Base-by-base conservation (phyloP, 2,888 invertebrate genomes). In the Marasmarcha lunaedactyla region DNA sequence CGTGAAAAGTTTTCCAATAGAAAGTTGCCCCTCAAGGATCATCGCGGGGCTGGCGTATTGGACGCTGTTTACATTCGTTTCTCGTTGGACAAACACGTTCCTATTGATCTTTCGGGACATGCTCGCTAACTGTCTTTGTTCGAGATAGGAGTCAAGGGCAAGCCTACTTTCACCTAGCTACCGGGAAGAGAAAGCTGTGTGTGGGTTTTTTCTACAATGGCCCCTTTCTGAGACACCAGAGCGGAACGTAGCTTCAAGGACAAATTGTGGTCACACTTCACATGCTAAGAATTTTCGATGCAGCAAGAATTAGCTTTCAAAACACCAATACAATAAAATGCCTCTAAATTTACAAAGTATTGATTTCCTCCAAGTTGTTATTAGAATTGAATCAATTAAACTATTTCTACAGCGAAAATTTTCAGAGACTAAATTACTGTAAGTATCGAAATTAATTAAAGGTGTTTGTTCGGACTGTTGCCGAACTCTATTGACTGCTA, bases 151-250 rank as follows among this genome's bases (percentile, higher is more conserved):
- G 55, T 64, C 74, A 74, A 74, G 74, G 74, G 69, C 72, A 68
- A 55, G 52, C 42, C 14, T 14, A 34, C 79, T 78, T 78, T 78
- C 79, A 74, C 78, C 73, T 63, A 67, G 61, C 47, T 44, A n/a
- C n/a, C n/a, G n/a, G 54, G 54, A 56, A 69, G 70, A 70, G 78
- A 77, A 77, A 77, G 70, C 64, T 11, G 30, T 30, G n/a, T n/a
- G 30, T 30, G 9, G 10, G 9, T 30, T 30, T 30, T 30, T 30
- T 59, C 63, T 63, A 62, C 51, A 57, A 52, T 54, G 60, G 56
- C 57, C 62, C 48, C 57, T 59, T 62, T 66, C 47, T 45, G 44
- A 42, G 41, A 45, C 47, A 44, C 46, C 44, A 48, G 47, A 51
- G 45, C 48, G 45, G 35, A 46, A 48, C 40, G 44, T 47, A 42